Evolutionary conservation across 2,888 invertebrate species (phyloP), one percentile per base, ranked within the genome.

Genomic region (Dysmachus trigonus): DNA sequence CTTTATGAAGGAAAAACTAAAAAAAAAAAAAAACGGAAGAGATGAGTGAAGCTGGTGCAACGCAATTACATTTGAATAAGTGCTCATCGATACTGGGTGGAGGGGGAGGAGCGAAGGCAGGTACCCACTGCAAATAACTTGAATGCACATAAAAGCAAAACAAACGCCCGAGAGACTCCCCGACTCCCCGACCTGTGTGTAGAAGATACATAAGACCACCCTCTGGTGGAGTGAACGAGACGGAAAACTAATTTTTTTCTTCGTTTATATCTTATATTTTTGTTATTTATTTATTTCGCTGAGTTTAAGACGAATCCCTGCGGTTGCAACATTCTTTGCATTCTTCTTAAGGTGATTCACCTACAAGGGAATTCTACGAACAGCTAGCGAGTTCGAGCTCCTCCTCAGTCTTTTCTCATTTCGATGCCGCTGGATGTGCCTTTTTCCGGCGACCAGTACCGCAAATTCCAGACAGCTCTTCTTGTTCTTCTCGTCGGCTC

Each of bases 331-430:
- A 84, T 84, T 84, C 73, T 73, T 73, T 22, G 41, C 38, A 84
- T 84, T 84, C 73, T 84, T 84, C 27, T 84, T 84, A 84, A 84
- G 84, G 72, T 84, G 84, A 41, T 84, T 84, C 84, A 84, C 84
- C 84, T 84, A 22, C 72, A 30, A 62, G 72, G 38, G 38, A 38
- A 41, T 73, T 84, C 73, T 73, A 33, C 27, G 35, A 81, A 51
- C 30, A n/a, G 53, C 33, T 81, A 31, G 30, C 77, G 38, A 77
- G 38, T 22, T 77, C 77, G 38, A 77, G 38, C 38, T 77, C 41
- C 38, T 77, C 81, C 30, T 33, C 13, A 31, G 22, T 30, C 13
- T 31, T 62, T 22, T 30, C 33, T 31, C 33, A 35, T 38, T 22
- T 31, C 13, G n/a, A 15, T 30, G 30, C 18, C 22, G 30, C 18